Evolutionary conservation across 2,797 vertebrate genomes (phyloP).

Genomic region (Masticophis lateralis): DNA sequence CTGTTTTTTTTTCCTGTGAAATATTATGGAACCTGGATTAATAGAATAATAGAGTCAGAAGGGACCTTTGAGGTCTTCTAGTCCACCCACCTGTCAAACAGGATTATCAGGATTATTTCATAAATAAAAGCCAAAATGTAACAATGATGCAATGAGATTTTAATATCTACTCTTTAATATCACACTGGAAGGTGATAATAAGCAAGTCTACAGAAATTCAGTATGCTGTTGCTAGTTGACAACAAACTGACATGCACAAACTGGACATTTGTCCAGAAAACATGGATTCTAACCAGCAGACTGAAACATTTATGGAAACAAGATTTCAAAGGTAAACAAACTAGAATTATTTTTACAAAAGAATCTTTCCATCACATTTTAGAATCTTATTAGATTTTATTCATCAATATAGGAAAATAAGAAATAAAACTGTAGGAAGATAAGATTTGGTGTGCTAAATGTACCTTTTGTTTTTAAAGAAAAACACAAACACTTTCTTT

Average conservation of each 20-base stretch:
- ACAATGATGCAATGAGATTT: not conserved
- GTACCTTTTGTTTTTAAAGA: not conserved
- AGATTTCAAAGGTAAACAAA: conserved; percentile 7
- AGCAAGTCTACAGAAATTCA: conserved; percentile 14
- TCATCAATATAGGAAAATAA: not conserved
- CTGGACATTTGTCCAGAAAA: conserved; percentile 11
- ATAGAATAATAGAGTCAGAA: too few species aligned
- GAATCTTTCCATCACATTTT: not conserved
- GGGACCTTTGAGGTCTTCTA: too few species aligned
- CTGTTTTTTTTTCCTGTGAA: not conserved
- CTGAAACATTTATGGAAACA: not conserved
- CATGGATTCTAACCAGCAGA: conserved; percentile 17
- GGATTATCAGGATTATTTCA: not conserved
- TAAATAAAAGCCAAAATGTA: conserved; percentile 5
- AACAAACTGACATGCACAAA: conserved; percentile 18
- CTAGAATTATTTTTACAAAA: not conserved
- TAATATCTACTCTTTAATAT: conserved; percentile 16
- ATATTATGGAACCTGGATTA: not conserved
- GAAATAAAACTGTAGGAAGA: not conserved
- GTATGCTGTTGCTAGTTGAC: conserved; percentile 8
- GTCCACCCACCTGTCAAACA: too few species aligned
- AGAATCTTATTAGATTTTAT: not conserved
- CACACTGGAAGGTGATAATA: conserved; percentile 24
- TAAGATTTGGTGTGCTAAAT: conserved; percentile 1
- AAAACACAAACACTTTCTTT: not conserved